A percentile compares a stretch with the other conserved stretches of the same genome.
These are phyloP conservation scores for Mola mola DNA, from an alignment of 2,113 vertebrate genomes.

Conservation along the genomic window DNA sequence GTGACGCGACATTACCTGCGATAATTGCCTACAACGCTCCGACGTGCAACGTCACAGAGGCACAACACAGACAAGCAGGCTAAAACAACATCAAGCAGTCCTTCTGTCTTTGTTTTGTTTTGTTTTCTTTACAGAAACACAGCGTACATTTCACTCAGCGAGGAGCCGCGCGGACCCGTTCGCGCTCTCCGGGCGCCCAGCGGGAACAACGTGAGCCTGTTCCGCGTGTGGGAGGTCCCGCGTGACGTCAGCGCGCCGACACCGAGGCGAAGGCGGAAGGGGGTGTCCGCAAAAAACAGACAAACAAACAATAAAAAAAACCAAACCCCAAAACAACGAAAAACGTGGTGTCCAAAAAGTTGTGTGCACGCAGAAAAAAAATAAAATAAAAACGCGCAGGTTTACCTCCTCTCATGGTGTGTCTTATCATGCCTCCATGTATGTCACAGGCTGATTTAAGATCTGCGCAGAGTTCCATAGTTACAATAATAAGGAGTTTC, in stretches of 20 bases:
- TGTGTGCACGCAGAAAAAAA: too few species aligned
- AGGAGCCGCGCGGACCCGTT: too few species aligned
- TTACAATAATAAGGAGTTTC: too few species aligned
- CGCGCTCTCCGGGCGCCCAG: constrained; percentile 22
- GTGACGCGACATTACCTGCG: constrained; percentile 76
- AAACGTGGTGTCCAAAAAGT: constrained; percentile 13
- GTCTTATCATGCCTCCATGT: too few species aligned
- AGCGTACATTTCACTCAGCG: constrained; percentile 7
- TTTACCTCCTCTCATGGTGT: too few species aligned
- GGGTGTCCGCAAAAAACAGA: not conserved
- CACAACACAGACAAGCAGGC: constrained; percentile 13
- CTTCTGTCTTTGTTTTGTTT: constrained; percentile 23
- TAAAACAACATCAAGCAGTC: constrained; percentile 43
- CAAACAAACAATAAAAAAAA: too few species aligned
- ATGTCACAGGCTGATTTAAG: too few species aligned
- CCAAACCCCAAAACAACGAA: too few species aligned
- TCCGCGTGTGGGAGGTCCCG: constrained; percentile 72
- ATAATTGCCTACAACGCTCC: constrained; percentile 71
- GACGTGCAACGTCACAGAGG: constrained; percentile 49
- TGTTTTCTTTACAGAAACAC: constrained; percentile 12
- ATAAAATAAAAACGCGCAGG: too few species aligned
- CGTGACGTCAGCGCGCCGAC: constrained; percentile 62
- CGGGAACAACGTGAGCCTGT: constrained; percentile 39
- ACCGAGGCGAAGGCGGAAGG: not conserved
- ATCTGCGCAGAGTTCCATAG: too few species aligned